These are phyloP conservation scores for Daphoenositta chrysoptera DNA, from an alignment of 2,113 vertebrate genomes.

Conservation along the genomic window DNA sequence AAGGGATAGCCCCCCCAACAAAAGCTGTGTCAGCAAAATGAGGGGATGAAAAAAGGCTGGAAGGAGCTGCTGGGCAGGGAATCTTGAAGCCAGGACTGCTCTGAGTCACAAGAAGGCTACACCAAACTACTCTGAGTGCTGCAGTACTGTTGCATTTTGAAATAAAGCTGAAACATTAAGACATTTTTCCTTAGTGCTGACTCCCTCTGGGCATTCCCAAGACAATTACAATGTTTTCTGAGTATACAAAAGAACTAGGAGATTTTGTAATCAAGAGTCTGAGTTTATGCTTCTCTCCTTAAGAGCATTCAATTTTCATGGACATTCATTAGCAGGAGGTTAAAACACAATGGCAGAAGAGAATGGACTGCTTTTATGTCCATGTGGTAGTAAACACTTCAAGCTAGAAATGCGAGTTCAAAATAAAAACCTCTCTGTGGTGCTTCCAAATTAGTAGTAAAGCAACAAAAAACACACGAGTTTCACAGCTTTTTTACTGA, in stretches of 20 bases:
- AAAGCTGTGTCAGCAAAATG: neutral
- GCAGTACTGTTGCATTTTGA: neutral
- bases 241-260: slow-evolving; percentile 33
- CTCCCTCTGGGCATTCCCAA: slow-evolving; percentile 51
- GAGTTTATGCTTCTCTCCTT: slow-evolving; percentile 47
- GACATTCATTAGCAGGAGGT: slow-evolving; percentile 49
- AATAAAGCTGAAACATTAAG: slow-evolving; percentile 26
- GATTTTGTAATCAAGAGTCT: slow-evolving; percentile 53
- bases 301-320: slow-evolving; percentile 49
- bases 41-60: neutral
- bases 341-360: slow-evolving; percentile 6
- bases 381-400: neutral
- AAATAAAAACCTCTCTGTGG: slow-evolving; percentile 29
- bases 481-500: slow-evolving; percentile 72
- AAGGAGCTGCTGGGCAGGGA: neutral
- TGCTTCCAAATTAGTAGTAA: slow-evolving; percentile 26
- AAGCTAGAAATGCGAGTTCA: neutral
- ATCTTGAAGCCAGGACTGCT: neutral
- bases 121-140: neutral
- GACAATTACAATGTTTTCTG: slow-evolving; percentile 43
- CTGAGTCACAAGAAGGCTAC: neutral
- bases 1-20: neutral
- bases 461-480: slow-evolving; percentile 29
- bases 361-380: slow-evolving; percentile 23
- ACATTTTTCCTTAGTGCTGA: slow-evolving; percentile 8